Evolutionary conservation across 2,888 invertebrate species (phyloP), one percentile per base, ranked within the genome.

Genomic region (Maniola hyperantus): DNA sequence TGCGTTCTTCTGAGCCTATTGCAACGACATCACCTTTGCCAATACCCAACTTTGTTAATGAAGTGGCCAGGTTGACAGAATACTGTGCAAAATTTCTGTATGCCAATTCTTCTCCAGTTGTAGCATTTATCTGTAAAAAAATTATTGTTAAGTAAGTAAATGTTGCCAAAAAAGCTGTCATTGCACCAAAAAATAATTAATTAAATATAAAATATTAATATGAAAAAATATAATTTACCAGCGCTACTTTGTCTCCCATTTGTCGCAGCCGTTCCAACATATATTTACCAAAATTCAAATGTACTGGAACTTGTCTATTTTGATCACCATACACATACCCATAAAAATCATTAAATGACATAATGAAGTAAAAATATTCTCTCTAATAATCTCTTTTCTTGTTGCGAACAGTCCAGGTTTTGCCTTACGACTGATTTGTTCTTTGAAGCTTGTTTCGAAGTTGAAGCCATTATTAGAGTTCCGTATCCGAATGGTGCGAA

Each of bases 1-100:
- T 79, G 73, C 93, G 89, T 82, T 94, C 95, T 80, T 94, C 95
- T 62, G 93, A 92, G 63, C 93, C 94, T 65, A 95, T 81, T 20
- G 93, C 94, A 67, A 95, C 87, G 26, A 87, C 83, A 72, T 94
- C 94, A 6, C 94, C 93, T 65, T 81, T 79, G 55, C 79, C 77
- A 20, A 95, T 79, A 11, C 94, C 94, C 66, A 90, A 74, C 59
- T 87, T 85, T 71, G 76, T 80, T 34, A 95, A 84, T 76, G 89
- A 89, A 72, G 87, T 79, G 5, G 94, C 93, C 39, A 95, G 76
- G 76, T 89, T 88, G 44, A 93, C 89, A 69, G 93, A 92, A 68
- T 86, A 84, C 73, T 93, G 89, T 53, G 94, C 82, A 65, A 95
- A 83, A 69, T 93, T 80, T 62, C 80, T 83, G 73, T 92, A 95